Evolutionary conservation across 1,140 invertebrate genomes (phyloP), one percentile per base, ranked within the genome.

Genomic region (Heliothis virescens): DNA sequence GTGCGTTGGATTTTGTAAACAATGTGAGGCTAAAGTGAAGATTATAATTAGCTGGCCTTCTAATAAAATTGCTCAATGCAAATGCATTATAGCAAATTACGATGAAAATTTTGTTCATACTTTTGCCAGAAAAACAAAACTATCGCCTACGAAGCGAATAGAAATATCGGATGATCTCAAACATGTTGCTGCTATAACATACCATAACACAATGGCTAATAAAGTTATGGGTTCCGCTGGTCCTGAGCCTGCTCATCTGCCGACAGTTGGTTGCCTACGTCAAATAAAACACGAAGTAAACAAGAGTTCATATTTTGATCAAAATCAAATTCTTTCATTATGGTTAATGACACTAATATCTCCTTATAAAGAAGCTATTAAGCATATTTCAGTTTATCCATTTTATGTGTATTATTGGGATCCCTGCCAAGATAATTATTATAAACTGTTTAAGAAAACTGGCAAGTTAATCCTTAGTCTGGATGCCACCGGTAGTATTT

Each of bases 341-440:
- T 60, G 15, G 57, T 13, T 16, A 3, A 60, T 60, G 18, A 16
- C 57, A 11, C 18, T 11, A 1, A 11, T 60, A 26, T 10, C 2
- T 3, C 57, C 57, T 16, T 60, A 60, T 29, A 60, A 21, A 15
- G 57, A 63, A 15, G 3, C 3, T 41, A 41, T 63, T 41, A 63
- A 41, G 34, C 60, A 63, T n/a, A 63, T 63, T 13, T 15, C 60
- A 41, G 7, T 63, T 2, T n/a, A 63, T 63, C 60, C 60, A 15
- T 63, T 63, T 63, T 34, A 63, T 63, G 34, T 41, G 34, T 63
- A 41, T n/a, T 63, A 63, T 63, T 63, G 60, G 60, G 3, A 10
- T 41, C 12, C 60, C 1, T 41, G 2, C 12, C 60, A 63, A 63
- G 60, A 63, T 15, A 1, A 5, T 41, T 63, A 41, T n/a, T 63